Evolutionary conservation across 2,113 vertebrate species (phyloP).

Genomic region (Tychaedon coryphoeus): DNA sequence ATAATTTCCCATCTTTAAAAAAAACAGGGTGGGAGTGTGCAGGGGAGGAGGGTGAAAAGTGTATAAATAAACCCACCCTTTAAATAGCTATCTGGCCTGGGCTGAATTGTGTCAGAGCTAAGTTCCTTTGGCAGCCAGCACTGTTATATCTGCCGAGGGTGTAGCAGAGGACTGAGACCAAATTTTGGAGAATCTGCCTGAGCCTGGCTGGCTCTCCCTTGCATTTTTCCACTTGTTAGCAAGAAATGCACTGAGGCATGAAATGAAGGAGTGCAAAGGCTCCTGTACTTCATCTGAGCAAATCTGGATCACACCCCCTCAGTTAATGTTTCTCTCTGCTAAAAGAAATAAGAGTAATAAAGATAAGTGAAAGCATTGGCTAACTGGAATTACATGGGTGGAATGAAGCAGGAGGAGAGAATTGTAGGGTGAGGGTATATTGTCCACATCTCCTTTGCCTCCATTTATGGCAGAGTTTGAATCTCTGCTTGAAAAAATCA

Average conservation of each 20-base stretch:
- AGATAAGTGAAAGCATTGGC: background rate
- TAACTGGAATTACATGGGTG: background rate
- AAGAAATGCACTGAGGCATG: background rate
- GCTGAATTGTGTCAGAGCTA: background rate
- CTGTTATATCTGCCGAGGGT: background rate
- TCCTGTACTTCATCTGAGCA: background rate
- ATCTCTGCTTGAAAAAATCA: background rate
- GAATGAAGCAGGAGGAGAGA: background rate
- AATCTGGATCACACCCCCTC: background rate
- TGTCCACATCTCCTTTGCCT: background rate
- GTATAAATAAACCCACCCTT: conserved; percentile 9
- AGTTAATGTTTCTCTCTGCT: background rate
- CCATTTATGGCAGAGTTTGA: background rate
- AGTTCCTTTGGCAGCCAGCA: background rate
- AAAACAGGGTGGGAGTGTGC: background rate
- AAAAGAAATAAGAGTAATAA: background rate
- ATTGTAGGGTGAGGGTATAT: background rate
- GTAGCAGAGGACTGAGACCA: background rate
- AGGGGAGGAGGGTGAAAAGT: background rate
- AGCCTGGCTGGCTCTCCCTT: background rate
- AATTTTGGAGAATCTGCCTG: background rate
- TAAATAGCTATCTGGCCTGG: conserved; percentile 22
- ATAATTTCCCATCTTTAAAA: background rate
- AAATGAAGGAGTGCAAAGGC: conserved; percentile 1
- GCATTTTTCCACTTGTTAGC: background rate